Conservation (phyloP, 2,797 vertebrate genomes). For the Muscicapa striata region DNA sequence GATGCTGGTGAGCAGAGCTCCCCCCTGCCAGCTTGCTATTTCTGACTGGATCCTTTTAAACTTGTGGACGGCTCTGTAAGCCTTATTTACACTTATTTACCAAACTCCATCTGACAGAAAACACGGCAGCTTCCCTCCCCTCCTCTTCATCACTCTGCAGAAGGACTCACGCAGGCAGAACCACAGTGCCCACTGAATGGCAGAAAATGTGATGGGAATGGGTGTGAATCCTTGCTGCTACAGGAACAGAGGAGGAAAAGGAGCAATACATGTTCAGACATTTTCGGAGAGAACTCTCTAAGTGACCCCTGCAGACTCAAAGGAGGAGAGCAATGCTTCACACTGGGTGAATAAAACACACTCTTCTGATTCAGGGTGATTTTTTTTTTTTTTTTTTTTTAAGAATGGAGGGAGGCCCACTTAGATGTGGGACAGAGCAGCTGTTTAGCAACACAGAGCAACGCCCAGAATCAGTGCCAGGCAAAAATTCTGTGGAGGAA, state of each 20-base stretch:
- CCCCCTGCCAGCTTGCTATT: not conserved
- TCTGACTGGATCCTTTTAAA: slow-evolving; percentile 56
- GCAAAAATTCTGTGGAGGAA: not conserved
- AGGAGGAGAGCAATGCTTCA: not conserved
- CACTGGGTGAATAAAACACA: not conserved
- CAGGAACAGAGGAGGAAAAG: not conserved
- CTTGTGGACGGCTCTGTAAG: slow-evolving; percentile 25
- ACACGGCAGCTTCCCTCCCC: slow-evolving; percentile 20
- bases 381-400: not conserved
- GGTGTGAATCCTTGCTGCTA: slow-evolving; percentile 47
- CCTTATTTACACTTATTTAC: slow-evolving; percentile 66
- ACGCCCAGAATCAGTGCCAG: not conserved
- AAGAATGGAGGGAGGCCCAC: not conserved
- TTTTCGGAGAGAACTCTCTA: not conserved
- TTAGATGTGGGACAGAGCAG: not conserved
- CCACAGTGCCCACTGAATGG: slow-evolving; percentile 4
- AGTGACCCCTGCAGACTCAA: not conserved
- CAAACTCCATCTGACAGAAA: slow-evolving; percentile 60
- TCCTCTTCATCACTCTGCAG: accelerated
- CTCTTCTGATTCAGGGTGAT: not conserved
- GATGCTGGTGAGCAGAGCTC: not conserved
- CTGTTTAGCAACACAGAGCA: not conserved
- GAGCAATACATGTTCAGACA: not conserved
- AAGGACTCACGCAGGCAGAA: slow-evolving; percentile 12
- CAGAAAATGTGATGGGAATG: slow-evolving; percentile 53